These are phyloP conservation scores for Drosophila incognita DNA, from an alignment of 2,888 invertebrate species.

Conservation along the genomic window DNA sequence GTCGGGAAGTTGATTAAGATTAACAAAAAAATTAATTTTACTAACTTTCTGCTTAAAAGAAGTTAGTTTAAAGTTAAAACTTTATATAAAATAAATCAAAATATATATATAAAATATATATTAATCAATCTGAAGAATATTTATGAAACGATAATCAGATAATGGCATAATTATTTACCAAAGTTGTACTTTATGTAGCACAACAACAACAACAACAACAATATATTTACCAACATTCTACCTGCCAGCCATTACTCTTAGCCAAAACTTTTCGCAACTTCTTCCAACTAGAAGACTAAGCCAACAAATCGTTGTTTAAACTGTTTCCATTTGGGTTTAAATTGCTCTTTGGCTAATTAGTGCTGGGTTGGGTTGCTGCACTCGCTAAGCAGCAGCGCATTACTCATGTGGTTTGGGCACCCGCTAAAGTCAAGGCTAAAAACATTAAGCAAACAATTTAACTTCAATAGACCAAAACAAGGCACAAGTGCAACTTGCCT, in stretches of 20 bases:
- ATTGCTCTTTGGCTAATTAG: background rate
- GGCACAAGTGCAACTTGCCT: conserved; percentile 13
- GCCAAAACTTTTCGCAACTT: background rate
- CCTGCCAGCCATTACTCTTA: too few species aligned
- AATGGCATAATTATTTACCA: background rate
- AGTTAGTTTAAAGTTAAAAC: background rate
- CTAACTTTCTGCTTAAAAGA: background rate
- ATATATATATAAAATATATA: background rate
- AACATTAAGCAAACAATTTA: conserved; percentile 69
- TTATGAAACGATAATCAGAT: background rate
- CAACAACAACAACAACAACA: too few species aligned
- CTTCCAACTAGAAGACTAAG: accelerated
- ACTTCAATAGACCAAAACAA: conserved; percentile 62
- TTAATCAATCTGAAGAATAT: background rate
- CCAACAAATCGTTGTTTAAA: background rate
- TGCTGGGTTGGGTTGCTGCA: conserved; percentile 30
- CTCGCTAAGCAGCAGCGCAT: background rate
- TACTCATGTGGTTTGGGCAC: conserved; percentile 19
- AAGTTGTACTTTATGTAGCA: too few species aligned
- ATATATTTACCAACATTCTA: too few species aligned
- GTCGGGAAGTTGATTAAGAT: background rate
- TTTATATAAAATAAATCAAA: background rate
- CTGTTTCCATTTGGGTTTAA: background rate
- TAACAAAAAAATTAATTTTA: background rate
- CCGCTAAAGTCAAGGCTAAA: conserved; percentile 26